Evolutionary conservation across 2,113 vertebrate species (phyloP), one percentile per base, ranked within the genome.

Genomic region (Eulemur macaco): DNA sequence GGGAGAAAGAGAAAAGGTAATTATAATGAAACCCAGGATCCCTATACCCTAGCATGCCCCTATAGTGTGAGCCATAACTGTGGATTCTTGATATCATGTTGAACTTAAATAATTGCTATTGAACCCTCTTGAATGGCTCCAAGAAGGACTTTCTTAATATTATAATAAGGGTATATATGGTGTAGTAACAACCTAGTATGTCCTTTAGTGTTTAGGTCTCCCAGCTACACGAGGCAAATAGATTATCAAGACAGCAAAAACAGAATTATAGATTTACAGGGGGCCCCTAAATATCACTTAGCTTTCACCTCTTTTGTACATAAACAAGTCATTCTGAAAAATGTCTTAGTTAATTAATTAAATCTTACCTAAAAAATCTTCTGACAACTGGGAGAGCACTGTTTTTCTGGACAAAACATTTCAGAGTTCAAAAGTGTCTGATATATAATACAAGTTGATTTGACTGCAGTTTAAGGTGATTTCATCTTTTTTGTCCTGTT

Each of bases 381-480:
- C 54, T 66, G 52, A 54, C 45, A 52, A 83, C 34, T 6, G 37
- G 60, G 68, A 56, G 58, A 29, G 5, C 17, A 83, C 12, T 58
- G 6, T 73, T 90, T 85, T 42, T 47, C 66, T 89, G 34, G n/a
- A 21, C 14, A 80, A 95, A 93, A 86, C 10, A 80, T 73, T 91
- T 31, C 17, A 42, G 63, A 94, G 8, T 76, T 73, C 76, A 17
- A 93, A 86, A 64, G 4, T 27, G 56, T 50, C 50, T 73, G 52
- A 82, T 31, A 34, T 47, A 3, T 45, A 74, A 69, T 29, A 31
- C 20, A 94, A 34, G 17, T 88, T 81, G 52, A 1, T 58, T 92
- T 60, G 29, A n/a, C 31, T 83, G 20, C 13, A 45, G 37, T 91
- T 95, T 84, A 83, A 95, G 47, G 34, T 52, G 1, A 27, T 21